These are phyloP conservation scores for Bathynomus jamesi DNA, from an alignment of 1,140 invertebrate species.

Conservation along the genomic window DNA sequence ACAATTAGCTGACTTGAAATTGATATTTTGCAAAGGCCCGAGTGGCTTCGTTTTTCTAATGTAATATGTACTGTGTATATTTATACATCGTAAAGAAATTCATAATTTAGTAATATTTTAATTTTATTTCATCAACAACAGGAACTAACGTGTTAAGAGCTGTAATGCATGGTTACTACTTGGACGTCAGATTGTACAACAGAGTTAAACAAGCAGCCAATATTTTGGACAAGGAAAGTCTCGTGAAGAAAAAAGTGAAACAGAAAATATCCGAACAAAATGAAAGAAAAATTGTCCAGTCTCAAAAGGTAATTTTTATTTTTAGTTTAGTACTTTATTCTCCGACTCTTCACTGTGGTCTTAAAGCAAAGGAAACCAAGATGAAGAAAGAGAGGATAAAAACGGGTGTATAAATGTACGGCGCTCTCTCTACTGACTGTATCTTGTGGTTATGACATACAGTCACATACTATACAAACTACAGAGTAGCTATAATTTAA, in stretches of 20 bases:
- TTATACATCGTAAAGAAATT: too few species aligned
- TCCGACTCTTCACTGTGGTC: too few species aligned
- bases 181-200: conserved; percentile 86
- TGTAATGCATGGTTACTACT: conserved; percentile 98
- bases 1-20: too few species aligned
- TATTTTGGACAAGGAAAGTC: conserved; percentile 90
- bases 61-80: too few species aligned
- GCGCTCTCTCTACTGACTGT: background rate
- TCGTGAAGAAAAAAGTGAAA: conserved; percentile 79
- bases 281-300: conserved; percentile 21
- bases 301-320: conserved; percentile 2
- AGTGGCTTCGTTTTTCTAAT: too few species aligned
- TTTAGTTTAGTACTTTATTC: background rate
- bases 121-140: conserved; percentile 27
- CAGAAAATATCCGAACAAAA: conserved; percentile 59
- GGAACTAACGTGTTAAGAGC: conserved; percentile 83
- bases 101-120: too few species aligned
- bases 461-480: background rate
- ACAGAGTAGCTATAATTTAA: background rate
- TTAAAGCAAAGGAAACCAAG: too few species aligned
- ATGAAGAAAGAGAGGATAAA: too few species aligned
- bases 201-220: conserved; percentile 83
- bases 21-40: too few species aligned
- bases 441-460: background rate
- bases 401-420: background rate